These are phyloP conservation scores for Harmothoe impar DNA, from an alignment of 2,888 invertebrate species.

Conservation along the genomic window DNA sequence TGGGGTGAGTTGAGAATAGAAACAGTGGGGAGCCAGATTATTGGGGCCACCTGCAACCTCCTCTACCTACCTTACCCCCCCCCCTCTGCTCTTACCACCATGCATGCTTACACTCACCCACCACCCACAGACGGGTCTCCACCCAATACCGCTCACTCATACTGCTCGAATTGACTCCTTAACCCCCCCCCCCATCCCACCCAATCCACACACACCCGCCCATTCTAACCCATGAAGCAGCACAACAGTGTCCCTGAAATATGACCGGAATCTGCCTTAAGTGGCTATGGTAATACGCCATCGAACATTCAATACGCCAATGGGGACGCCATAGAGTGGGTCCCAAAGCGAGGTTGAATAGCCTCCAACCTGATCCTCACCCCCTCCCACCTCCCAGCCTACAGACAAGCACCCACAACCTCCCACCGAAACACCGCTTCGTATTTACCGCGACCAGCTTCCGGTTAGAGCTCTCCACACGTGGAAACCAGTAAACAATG, in stretches of 20 bases:
- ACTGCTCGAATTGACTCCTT: too few relatives aligned
- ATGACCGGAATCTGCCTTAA: conserved; percentile 60
- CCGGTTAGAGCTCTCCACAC: conserved; percentile 56
- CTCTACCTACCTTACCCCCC: not conserved
- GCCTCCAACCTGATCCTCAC: not conserved
- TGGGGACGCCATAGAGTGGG: not conserved
- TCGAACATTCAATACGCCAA: conserved; percentile 57
- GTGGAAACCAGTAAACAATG: conserved; percentile 59
- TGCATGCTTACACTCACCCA: not conserved
- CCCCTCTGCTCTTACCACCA: not conserved
- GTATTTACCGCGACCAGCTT: conserved; percentile 52
- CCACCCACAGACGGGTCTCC: too few relatives aligned
- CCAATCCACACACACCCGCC: not conserved
- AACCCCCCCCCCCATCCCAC: not conserved
- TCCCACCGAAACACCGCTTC: not conserved
- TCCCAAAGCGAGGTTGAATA: not conserved
- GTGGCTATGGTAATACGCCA: conserved; percentile 65
- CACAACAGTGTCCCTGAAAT: conserved; percentile 34
- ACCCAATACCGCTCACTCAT: too few relatives aligned
- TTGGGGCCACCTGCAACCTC: conserved; percentile 21
- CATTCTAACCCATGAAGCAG: not conserved
- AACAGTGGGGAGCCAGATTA: conserved; percentile 40
- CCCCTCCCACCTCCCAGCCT: not conserved
- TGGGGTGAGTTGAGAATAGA: not conserved
- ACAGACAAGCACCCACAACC: conserved; percentile 17